Evolutionary conservation across 2,888 invertebrate genomes (phyloP), one percentile per base, ranked within the genome.

Genomic region (Galerucella pusilla): DNA sequence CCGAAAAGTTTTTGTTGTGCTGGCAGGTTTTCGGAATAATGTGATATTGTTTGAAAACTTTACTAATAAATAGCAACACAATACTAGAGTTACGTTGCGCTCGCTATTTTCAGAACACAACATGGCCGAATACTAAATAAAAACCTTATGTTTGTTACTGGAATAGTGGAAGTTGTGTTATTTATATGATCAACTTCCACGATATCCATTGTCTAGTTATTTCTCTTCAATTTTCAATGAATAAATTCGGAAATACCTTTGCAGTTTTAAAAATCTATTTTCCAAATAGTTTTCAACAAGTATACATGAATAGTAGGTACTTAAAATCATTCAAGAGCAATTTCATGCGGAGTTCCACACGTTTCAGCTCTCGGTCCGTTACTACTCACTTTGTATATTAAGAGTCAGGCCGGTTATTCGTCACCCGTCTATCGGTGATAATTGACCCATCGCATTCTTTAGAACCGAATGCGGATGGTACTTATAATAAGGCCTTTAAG

Each of bases 51-150:
- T 75, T 72, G 66, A 61, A 77, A 81, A 81, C 80, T 81, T 81
- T 80, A 60, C 80, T 79, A 80, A 81, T 81, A 81, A 81, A 81
- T 80, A 80, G 80, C 77, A 77, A 79, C 79, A 79, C 76, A 75
- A 74, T 74, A 68, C 70, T 69, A 64, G 54, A 64, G 68, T 65
- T 75, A 69, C 72, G 61, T n/a, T 4, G 61, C 49, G 70, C 60
- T 52, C 59, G 71, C 57, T 74, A 74, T 78, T 77, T 42, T 60
- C 69, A 68, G 72, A 60, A 75, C 75, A 69, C 54, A 71, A 69
- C 65, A 59, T 69, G 20, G 68, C 46, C 61, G 71, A 68, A 75
- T 67, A 57, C 63, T 46, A 59, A 75, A 67, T 71, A 35, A 35
- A 61, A 61, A 70, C 63, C n/a, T 60, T 46, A 69, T 59, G 69